Percentiles rank a stretch among this genome's conserved stretches.
Conservation (phyloP, 2,888 invertebrate genomes). For the Metallyticus violacea region DNA sequence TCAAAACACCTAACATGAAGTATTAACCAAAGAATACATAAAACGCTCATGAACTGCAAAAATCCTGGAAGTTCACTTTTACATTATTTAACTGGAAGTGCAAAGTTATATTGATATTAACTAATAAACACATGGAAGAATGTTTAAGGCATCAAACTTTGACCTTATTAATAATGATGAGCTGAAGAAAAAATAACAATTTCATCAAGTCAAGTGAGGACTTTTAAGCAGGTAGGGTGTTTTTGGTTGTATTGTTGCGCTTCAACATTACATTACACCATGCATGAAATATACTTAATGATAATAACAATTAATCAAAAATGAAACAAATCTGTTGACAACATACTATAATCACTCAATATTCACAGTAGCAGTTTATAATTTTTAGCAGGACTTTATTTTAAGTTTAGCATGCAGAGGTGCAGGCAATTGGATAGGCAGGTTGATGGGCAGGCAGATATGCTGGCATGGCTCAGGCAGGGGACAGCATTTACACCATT, state of each 20-base stretch:
- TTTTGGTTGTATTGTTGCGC: conserved; percentile 10
- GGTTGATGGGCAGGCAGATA: too few relatives aligned
- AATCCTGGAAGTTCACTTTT: background rate
- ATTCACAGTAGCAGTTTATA: conserved; percentile 15
- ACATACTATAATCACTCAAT: background rate
- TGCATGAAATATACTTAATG: conserved; percentile 6
- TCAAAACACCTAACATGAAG: background rate
- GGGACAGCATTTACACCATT: background rate
- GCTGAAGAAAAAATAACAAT: background rate
- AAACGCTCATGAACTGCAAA: background rate
- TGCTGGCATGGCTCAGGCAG: background rate
- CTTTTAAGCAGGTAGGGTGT: background rate
- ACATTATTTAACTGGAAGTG: background rate
- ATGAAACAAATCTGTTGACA: background rate
- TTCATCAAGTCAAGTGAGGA: background rate
- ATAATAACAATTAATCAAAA: background rate
- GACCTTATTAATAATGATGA: background rate
- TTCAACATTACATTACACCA: conserved; percentile 3
- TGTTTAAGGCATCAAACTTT: background rate
- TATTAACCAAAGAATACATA: background rate
- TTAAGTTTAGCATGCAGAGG: conserved; percentile 20
- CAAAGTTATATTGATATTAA: background rate
- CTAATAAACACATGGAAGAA: background rate
- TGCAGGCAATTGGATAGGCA: background rate
- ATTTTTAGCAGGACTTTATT: background rate